Evolutionary conservation across 2,113 vertebrate species (phyloP), one percentile per base, ranked within the genome.

Genomic region (Cyanoliseus patagonus): DNA sequence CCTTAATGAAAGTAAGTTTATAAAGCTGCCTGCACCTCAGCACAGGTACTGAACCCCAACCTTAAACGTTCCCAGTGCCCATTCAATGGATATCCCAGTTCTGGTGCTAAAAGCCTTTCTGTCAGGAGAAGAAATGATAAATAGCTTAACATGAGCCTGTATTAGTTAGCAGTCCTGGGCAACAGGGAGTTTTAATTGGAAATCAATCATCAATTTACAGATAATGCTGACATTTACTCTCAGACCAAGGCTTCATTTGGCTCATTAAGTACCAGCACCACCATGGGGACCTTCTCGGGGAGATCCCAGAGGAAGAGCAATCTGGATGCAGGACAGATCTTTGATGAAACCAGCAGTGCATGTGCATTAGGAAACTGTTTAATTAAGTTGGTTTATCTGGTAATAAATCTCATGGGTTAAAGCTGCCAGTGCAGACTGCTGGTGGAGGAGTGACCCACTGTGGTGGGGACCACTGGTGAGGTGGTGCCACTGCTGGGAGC

Each of bases 351-450:
- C 67, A 47, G 61, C 47, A 25, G 57, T 3, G 9, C 11, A 1
- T 1, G 23, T 19, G 49, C 33, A 9, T 64, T 28, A 24, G 63
- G 47, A 61, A 67, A 85, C 33, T 4, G 5, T 61, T 70, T 17
- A 31, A 18, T 39, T n/a, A 31, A 4, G 2, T 17, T n/a, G 23
- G 28, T 69, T 62, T 28, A 23, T 9, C 35, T 33, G 59, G 74
- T n/a, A 33, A 59, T 17, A n/a, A 66, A 51, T 31, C 59, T 31
- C 37, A 9, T 1, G 37, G 51, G 31, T 4, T 51, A 66, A 47
- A 64, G 22, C 47, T 1, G 1, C 64, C 3, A 55, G 57, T 0
- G 10, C 46, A 14, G 63, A 47, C 22, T 28, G 37, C 16, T 9
- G 47, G 47, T 9, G 3, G 17, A 55, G 55, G 46, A 11, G 5